These are phyloP conservation scores for Patiria pectinifera DNA, from an alignment of 53 echinoderm and acorn worm genomes.

Conservation along the genomic window DNA sequence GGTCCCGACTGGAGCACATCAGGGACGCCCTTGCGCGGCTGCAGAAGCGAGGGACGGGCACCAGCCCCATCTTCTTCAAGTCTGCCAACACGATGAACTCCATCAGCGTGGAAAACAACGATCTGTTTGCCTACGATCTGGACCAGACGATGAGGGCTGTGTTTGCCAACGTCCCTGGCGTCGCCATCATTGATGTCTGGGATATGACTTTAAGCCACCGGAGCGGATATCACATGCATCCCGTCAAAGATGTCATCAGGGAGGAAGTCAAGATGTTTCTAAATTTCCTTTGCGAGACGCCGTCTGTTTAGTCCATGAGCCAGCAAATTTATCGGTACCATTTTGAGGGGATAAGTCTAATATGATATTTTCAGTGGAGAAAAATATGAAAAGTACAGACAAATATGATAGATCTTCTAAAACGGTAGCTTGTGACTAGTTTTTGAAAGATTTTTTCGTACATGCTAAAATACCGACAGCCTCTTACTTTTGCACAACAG, in stretches of 20 bases:
- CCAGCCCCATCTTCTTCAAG: slow-evolving; percentile 19
- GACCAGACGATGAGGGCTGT: slow-evolving; percentile 73
- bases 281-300: neutral
- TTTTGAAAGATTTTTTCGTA: too few relatives aligned
- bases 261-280: slow-evolving; percentile 67
- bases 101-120: neutral
- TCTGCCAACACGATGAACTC: slow-evolving; percentile 11
- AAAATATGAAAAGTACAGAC: too few relatives aligned
- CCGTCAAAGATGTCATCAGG: slow-evolving; percentile 44
- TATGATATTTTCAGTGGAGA: too few relatives aligned
- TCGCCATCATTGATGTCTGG: slow-evolving; percentile 81
- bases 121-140: slow-evolving; percentile 68
- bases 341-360: too few relatives aligned
- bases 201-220: slow-evolving; percentile 67
- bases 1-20: slow-evolving; percentile 4
- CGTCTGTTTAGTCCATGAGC: too few relatives aligned
- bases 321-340: too few relatives aligned
- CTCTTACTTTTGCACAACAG: too few relatives aligned
- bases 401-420: too few relatives aligned
- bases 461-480: too few relatives aligned
- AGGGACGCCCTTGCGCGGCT: slow-evolving; percentile 5
- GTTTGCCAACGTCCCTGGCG: slow-evolving; percentile 46
- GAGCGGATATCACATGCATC: slow-evolving; percentile 69
- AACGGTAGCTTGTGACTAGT: too few relatives aligned
- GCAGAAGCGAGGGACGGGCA: neutral